These are phyloP conservation scores for Pedetes capensis DNA, from an alignment of 2,113 vertebrate genomes.

Conservation along the genomic window DNA sequence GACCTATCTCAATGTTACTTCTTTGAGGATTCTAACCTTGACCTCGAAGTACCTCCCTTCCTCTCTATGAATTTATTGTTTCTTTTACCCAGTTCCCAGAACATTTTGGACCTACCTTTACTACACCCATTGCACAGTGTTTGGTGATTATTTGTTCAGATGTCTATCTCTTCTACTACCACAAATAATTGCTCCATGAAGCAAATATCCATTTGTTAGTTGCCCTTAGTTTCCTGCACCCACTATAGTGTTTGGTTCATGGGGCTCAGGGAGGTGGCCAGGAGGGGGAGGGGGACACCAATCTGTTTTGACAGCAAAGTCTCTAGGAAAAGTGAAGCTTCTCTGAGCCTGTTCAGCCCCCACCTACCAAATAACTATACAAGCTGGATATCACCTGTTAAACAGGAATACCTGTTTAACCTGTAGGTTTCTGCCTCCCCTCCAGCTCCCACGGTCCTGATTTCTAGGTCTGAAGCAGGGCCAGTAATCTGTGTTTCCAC, in stretches of 20 bases:
- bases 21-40: slow-evolving; percentile 20
- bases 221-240: neutral
- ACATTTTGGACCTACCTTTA: neutral
- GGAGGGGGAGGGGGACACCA: neutral
- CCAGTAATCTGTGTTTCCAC: neutral
- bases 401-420: neutral
- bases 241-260: neutral
- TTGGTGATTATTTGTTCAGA: slow-evolving; percentile 11
- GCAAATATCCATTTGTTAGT: neutral
- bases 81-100: neutral
- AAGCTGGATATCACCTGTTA: neutral
- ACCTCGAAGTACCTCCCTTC: neutral
- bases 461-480: neutral
- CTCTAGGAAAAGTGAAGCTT: neutral
- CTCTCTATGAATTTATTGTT: neutral
- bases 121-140: rapidly evolving
- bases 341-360: rapidly evolving
- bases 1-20: neutral
- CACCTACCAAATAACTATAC: neutral
- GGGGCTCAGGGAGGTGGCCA: neutral
- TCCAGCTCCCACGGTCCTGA: neutral
- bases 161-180: neutral
- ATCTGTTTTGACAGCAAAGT: neutral
- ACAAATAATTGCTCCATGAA: neutral
- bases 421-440: neutral